A percentile compares a stretch with the other conserved stretches of the same genome.
These are phyloP conservation scores for Resseliella maxima DNA, from an alignment of 2,888 invertebrate species.

Conservation along the genomic window DNA sequence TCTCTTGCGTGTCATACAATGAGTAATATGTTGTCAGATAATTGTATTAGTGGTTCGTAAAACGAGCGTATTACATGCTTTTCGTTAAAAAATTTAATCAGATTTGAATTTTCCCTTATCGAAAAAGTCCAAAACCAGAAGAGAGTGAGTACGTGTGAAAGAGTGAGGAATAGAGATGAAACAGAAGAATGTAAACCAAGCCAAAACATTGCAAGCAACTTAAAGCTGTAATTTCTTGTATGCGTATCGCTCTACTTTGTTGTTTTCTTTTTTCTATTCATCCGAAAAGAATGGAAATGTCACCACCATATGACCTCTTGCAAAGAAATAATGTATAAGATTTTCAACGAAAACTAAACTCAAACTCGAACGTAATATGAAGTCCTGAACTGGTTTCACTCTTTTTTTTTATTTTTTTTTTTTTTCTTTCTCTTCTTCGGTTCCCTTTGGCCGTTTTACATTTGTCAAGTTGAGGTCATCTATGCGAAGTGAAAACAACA, in stretches of 20 bases:
- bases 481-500: neutral
- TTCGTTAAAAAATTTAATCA: constrained; percentile 47
- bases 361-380: neutral
- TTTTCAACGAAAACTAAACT: neutral
- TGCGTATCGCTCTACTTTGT: neutral
- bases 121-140: neutral
- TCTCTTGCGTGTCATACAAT: neutral
- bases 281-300: constrained; percentile 42
- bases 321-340: constrained; percentile 32
- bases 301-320: constrained; percentile 45
- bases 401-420: too few species aligned
- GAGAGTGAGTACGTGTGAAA: neutral
- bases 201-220: neutral
- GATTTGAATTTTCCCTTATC: constrained; percentile 46
- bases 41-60: constrained; percentile 38
- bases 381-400: constrained; percentile 31
- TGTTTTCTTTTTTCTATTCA: neutral
- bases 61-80: constrained; percentile 43
- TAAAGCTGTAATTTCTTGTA: neutral
- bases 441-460: constrained; percentile 6
- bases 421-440: neutral
- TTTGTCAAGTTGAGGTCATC: constrained; percentile 48
- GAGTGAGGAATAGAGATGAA: too few species aligned
- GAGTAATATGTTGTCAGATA: constrained; percentile 45
- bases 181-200: too few species aligned